Evolutionary conservation across 2,888 invertebrate genomes (phyloP).

Genomic region (Polydrusus pterygomalis): DNA sequence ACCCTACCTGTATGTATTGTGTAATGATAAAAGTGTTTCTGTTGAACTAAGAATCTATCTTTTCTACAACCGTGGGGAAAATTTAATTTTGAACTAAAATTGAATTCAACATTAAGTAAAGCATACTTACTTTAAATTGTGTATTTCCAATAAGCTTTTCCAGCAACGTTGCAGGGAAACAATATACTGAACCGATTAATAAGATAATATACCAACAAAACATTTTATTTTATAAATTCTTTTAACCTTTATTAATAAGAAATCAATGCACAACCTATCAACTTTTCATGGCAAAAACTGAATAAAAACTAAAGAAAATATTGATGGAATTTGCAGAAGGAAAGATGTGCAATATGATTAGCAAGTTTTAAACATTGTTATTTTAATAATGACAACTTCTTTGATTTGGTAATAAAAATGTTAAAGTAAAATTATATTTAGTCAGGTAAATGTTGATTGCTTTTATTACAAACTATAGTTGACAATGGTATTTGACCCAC

Average conservation of each 20-base stretch:
- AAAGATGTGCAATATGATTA: constrained; percentile 23
- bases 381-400: constrained; percentile 33
- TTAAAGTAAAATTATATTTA: constrained; percentile 18
- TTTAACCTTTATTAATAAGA: not conserved
- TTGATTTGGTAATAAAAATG: constrained; percentile 44
- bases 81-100: no score
- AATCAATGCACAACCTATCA: not conserved
- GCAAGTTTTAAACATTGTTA: constrained; percentile 45
- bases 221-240: not conserved
- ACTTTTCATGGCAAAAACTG: constrained; percentile 4
- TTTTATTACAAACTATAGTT: not conserved
- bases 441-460: not conserved
- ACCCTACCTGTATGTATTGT: no score
- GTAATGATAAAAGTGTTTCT: no score
- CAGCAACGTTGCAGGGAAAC: constrained; percentile 57
- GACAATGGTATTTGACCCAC: constrained; percentile 24
- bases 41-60: no score
- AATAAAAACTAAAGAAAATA: constrained; percentile 11
- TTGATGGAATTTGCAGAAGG: constrained; percentile 5
- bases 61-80: no score
- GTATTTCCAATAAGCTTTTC: constrained; percentile 57
- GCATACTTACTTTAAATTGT: constrained; percentile 57
- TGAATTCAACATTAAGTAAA: no score
- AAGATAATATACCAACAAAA: constrained; percentile 15
- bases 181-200: constrained; percentile 36